These are phyloP conservation scores for Aporrectodea caliginosa DNA, from an alignment of 1,140 invertebrate genomes.

Conservation along the genomic window DNA sequence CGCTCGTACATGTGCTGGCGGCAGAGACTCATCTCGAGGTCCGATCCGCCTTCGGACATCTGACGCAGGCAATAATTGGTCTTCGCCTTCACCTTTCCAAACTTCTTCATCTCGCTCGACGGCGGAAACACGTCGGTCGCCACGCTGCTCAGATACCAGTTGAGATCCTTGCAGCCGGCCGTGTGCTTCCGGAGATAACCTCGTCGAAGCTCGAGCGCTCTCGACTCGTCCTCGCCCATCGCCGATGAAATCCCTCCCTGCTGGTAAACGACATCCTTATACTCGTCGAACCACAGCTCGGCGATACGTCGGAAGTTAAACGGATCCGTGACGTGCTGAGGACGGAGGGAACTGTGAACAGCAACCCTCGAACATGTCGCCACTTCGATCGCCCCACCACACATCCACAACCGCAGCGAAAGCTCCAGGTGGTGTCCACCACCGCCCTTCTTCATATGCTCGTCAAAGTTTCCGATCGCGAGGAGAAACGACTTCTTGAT, in stretches of 20 bases:
- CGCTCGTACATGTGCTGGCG: constrained; percentile 32
- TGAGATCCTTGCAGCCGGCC: constrained; percentile 10
- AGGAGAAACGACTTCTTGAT: constrained; percentile 25
- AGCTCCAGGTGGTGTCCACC: constrained; percentile 30
- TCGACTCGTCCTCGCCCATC: background rate
- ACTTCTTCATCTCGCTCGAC: constrained; percentile 8
- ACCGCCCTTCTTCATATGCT: constrained; percentile 13
- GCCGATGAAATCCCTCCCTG: background rate
- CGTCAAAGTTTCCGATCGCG: constrained; percentile 25
- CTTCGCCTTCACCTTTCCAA: constrained; percentile 24
- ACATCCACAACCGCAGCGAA: constrained; percentile 29
- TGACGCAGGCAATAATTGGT: constrained; percentile 17
- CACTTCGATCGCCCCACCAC: constrained; percentile 27
- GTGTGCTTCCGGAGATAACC: constrained; percentile 4
- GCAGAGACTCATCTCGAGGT: constrained; percentile 23
- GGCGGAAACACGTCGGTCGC: constrained; percentile 19
- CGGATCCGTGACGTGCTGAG: background rate
- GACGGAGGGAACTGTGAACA: constrained; percentile 26
- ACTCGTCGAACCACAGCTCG: constrained; percentile 29
- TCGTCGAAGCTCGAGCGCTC: background rate
- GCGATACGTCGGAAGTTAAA: constrained; percentile 16
- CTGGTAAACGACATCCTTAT: constrained; percentile 19
- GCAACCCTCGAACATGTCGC: constrained; percentile 29
- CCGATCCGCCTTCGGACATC: background rate
- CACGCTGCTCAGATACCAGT: constrained; percentile 27